Evolutionary conservation across 2,888 invertebrate species (phyloP), one percentile per base, ranked within the genome.

Genomic region (Zeuzera pyrina): DNA sequence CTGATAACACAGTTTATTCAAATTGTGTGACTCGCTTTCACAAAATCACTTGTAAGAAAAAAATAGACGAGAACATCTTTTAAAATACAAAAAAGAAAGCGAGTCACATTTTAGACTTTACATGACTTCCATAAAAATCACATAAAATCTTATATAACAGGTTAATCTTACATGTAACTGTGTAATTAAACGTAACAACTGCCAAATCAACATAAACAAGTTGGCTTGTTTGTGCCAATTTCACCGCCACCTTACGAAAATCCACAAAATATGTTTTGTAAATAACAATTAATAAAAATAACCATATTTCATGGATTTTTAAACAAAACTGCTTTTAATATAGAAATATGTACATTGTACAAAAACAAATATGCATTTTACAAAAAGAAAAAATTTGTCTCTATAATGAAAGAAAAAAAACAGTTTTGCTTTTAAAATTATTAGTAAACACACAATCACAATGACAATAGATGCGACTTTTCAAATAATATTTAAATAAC

Each of bases 361-460:
- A 4, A 3, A 7, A 12, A 12, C n/a, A n/a, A 2, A n/a, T 3
- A 7, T n/a, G 2, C 3, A 1, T n/a, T 22, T 22, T 7, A 19
- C 6, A 7, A 19, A 7, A 7, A 7, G 5, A 8, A 19, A 8
- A 8, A 11, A 12, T 25, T 25, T 25, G 25, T 25, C 11, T 12
- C 11, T 13, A n/a, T 7, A 6, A 25, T 8, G 12, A 12, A 41
- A 40, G 35, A 48, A 52, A 49, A 40, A 39, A 42, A 46, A 41
- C 36, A 35, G 41, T 35, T 35, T 36, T 35, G 34, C 43, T 43
- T 41, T 47, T 43, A 33, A 37, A 54, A 66, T 76, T 67, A 70
- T 64, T 70, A 62, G 11, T 47, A 46, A 60, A 74, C 71, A 76
- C 71, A 66, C 67, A 60, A 51, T 56, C 57, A 69, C 71, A 67